These are phyloP conservation scores for Hydrolagus affinis DNA, from an alignment of 2,113 vertebrate species.

Conservation along the genomic window DNA sequence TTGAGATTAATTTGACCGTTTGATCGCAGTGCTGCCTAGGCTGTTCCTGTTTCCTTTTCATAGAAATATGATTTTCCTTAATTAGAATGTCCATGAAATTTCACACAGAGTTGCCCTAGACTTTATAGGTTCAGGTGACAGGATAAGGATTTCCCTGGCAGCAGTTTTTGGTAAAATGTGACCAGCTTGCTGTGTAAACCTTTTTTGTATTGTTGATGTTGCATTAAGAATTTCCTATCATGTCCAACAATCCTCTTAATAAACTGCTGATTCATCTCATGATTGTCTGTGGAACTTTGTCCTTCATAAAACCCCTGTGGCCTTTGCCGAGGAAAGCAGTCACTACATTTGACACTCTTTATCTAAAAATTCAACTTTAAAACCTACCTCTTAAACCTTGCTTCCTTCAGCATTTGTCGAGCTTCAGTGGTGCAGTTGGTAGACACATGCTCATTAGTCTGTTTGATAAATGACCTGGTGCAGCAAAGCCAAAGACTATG, in stretches of 20 bases:
- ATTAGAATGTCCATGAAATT: no score
- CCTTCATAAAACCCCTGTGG: no score
- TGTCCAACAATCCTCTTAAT: not conserved
- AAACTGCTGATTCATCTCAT: not conserved
- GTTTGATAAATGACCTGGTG: slow-evolving; percentile 14
- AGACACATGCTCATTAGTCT: not conserved
- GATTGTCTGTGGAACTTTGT: no score
- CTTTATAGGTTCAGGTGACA: not conserved
- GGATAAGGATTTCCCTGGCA: not conserved
- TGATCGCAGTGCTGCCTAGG: not conserved
- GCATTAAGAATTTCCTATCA: not conserved
- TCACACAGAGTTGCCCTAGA: not conserved
- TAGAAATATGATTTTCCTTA: no score
- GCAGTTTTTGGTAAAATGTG: no score
- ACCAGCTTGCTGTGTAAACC: not conserved
- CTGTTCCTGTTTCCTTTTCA: not conserved
- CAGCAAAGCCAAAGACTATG: not conserved
- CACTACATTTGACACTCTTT: no score
- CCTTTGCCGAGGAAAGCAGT: no score
- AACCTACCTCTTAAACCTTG: no score
- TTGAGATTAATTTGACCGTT: not conserved
- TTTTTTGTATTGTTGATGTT: no score
- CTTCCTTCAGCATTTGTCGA: not conserved
- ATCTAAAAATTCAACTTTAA: no score
- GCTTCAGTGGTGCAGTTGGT: not conserved